Evolutionary conservation across 2,888 invertebrate genomes (phyloP).

Genomic region (Drosophila nigritarsus): DNA sequence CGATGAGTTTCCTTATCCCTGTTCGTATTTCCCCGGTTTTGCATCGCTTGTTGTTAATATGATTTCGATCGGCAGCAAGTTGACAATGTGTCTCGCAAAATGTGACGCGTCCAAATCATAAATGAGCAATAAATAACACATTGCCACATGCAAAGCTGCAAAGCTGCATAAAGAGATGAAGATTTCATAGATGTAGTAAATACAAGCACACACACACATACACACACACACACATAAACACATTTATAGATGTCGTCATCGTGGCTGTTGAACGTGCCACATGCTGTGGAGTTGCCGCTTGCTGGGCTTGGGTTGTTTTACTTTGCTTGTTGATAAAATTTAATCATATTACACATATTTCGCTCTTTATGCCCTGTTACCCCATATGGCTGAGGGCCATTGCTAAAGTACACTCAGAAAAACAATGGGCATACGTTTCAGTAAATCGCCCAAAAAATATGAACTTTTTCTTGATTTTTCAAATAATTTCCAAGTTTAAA

Average conservation of each 20-base stretch:
- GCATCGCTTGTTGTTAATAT: conserved; percentile 11
- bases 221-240: conserved; percentile 11
- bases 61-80: conserved; percentile 43
- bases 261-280: conserved; percentile 62
- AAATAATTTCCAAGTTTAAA: background rate
- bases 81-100: conserved; percentile 69
- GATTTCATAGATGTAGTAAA: conserved; percentile 18
- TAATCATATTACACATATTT: conserved; percentile 81
- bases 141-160: conserved; percentile 64
- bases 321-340: conserved; percentile 75
- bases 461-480: background rate
- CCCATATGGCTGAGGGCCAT: conserved; percentile 63
- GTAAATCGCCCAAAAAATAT: background rate
- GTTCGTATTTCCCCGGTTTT: background rate
- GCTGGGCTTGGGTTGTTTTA: conserved; percentile 42
- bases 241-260: conserved; percentile 62
- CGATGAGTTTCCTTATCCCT: background rate
- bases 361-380: conserved; percentile 79
- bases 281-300: conserved; percentile 22
- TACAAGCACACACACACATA: background rate
- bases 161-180: conserved; percentile 36
- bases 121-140: conserved; percentile 81
- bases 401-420: background rate
- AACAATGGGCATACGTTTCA: background rate
- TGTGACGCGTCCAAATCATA: conserved; percentile 77